Evolutionary conservation across 2,888 invertebrate species (phyloP).

Genomic region (Glaucopsyche alexis): DNA sequence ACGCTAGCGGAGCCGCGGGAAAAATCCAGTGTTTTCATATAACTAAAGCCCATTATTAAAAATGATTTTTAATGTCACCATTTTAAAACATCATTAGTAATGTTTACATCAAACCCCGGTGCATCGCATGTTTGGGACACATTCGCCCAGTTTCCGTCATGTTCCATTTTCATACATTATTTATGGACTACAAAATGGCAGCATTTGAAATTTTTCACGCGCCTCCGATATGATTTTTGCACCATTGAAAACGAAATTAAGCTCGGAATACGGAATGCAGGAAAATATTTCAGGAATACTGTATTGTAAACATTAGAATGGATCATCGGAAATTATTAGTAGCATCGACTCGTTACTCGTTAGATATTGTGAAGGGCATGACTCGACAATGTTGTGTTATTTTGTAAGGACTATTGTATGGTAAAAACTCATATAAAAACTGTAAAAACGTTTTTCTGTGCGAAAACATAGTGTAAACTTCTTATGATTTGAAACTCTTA

Average conservation of each 20-base stretch:
- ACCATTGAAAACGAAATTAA: constrained; percentile 20
- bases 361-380: neutral
- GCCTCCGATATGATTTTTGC: constrained; percentile 20
- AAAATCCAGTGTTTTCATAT: no score
- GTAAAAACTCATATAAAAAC: neutral
- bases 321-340: constrained; percentile 15
- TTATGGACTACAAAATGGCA: constrained; percentile 27
- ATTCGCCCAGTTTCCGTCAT: constrained; percentile 26
- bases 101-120: constrained; percentile 15
- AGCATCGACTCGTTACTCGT: neutral
- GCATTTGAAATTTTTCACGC: constrained; percentile 27
- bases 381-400: neutral
- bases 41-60: no score
- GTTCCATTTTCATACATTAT: constrained; percentile 29
- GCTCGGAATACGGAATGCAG: neutral
- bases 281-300: neutral
- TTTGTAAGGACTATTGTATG: neutral
- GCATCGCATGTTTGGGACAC: constrained; percentile 28
- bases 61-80: neutral
- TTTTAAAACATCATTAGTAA: neutral
- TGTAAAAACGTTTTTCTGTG: no score
- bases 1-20: no score
- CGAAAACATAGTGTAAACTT: no score
- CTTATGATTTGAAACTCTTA: no score
- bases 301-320: neutral